A percentile compares a stretch with the other conserved stretches of the same genome.
These are phyloP conservation scores for Silurus meridionalis DNA, from an alignment of 2,113 vertebrate genomes.

Conservation along the genomic window DNA sequence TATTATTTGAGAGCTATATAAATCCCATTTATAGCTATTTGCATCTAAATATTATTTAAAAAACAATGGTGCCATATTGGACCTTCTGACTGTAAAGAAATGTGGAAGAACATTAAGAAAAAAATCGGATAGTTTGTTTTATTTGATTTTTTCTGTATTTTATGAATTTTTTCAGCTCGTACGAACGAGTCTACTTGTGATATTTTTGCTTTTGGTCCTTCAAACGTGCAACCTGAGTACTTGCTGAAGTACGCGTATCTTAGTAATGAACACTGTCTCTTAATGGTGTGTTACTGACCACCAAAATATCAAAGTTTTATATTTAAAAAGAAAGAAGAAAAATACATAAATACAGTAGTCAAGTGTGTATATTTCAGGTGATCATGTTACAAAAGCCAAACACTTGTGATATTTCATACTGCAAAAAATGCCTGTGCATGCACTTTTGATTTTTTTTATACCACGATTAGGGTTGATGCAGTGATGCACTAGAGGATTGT, in stretches of 20 bases:
- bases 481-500: neutral
- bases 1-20: neutral
- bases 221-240: conserved; percentile 15
- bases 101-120: too few relatives aligned
- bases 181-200: neutral
- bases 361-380: conserved; percentile 22
- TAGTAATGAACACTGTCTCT: conserved; percentile 34
- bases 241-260: conserved; percentile 21
- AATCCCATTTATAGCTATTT: neutral
- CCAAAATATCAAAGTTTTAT: neutral
- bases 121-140: too few relatives aligned
- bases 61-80: neutral
- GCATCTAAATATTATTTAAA: neutral
- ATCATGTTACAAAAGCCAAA: conserved; percentile 35
- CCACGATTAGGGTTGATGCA: neutral
- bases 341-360: neutral
- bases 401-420: conserved; percentile 47
- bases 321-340: neutral
- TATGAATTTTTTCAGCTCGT: neutral
- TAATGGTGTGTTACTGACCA: conserved; percentile 34
- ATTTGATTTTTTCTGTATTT: too few relatives aligned
- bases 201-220: neutral
- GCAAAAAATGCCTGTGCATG: conserved; percentile 37
- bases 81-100: neutral
- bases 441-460: conserved; percentile 14